Conservation (phyloP, 2,888 invertebrate species). For the Tiphia femorata region DNA sequence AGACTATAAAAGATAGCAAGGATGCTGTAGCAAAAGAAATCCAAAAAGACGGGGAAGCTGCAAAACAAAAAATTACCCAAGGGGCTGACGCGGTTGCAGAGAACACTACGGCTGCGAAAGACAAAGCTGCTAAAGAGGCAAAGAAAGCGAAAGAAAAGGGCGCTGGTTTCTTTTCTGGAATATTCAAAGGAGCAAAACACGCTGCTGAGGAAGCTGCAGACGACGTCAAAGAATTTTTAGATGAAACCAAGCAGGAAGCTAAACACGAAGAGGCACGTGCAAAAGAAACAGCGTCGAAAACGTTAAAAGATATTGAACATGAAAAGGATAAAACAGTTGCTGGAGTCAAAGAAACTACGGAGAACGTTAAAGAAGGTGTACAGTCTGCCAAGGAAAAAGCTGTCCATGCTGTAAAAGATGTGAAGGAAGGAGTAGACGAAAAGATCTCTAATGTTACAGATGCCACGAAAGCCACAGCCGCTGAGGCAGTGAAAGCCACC, state of each 20-base stretch:
- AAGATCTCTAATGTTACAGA: slow-evolving; percentile 61
- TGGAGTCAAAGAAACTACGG: slow-evolving; percentile 28
- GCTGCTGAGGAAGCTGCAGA: slow-evolving; percentile 36
- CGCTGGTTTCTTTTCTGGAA: slow-evolving; percentile 51
- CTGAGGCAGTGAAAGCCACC: not conserved
- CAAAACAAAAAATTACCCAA: slow-evolving; percentile 33
- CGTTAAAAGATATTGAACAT: not conserved
- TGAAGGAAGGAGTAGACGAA: slow-evolving; percentile 51
- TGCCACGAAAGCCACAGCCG: slow-evolving; percentile 14
- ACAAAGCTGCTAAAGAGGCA: slow-evolving; percentile 38
- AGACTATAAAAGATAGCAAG: slow-evolving; percentile 14
- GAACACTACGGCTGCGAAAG: slow-evolving; percentile 18
- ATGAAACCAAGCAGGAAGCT: slow-evolving; percentile 47
- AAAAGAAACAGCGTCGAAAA: slow-evolving; percentile 35
- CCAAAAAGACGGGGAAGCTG: slow-evolving; percentile 26
- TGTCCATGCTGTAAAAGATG: slow-evolving; percentile 26
- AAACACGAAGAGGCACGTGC: slow-evolving; percentile 25
- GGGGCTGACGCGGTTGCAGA: slow-evolving; percentile 25
- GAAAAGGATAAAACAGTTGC: slow-evolving; percentile 9
- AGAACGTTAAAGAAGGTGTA: slow-evolving; percentile 30
- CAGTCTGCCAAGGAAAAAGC: slow-evolving; percentile 24
- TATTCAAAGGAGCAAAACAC: slow-evolving; percentile 54
- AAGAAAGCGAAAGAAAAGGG: slow-evolving; percentile 52
- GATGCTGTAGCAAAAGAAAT: slow-evolving; percentile 29
- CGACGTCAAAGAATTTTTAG: slow-evolving; percentile 49